Conservation (phyloP, 2,797 vertebrate genomes). For the Peromyscus eremicus region DNA sequence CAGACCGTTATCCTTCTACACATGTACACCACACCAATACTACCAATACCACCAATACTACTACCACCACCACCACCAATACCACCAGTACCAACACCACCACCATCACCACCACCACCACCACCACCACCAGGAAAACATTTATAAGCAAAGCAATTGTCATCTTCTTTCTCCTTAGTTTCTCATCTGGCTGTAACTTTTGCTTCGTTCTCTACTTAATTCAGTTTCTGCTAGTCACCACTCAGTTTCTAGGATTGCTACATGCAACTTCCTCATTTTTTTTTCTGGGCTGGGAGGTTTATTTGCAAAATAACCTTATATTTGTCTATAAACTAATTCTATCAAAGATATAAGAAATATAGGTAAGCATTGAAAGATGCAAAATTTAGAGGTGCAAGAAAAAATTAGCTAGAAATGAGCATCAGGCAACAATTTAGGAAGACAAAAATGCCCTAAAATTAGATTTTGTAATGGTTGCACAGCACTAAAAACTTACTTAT, state of each 20-base stretch:
- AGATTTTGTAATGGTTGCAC: not conserved
- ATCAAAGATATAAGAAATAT: not conserved
- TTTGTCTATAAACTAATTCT: not conserved
- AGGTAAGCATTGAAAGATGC: not conserved
- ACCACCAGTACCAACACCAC: no score
- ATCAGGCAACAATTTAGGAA: not conserved
- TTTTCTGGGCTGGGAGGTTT: not conserved
- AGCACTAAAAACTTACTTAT: not conserved
- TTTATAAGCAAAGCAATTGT: no score
- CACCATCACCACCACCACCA: no score
- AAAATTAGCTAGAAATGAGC: not conserved
- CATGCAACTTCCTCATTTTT: not conserved
- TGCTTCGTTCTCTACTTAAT: not conserved
- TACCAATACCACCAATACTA: no score
- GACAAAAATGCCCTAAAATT: no score
- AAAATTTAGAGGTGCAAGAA: not conserved
- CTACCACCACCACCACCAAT: no score
- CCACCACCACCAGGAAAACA: not conserved
- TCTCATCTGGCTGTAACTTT: no score
- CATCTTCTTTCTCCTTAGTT: not conserved
- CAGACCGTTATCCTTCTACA: not conserved
- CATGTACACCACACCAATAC: no score
- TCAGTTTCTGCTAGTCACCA: not conserved
- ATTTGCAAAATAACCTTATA: not conserved
- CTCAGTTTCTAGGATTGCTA: not conserved